Percentiles rank a stretch among this genome's conserved stretches.
Conservation (phyloP, 1,140 invertebrate species). For the Caligus rogercresseyi region DNA sequence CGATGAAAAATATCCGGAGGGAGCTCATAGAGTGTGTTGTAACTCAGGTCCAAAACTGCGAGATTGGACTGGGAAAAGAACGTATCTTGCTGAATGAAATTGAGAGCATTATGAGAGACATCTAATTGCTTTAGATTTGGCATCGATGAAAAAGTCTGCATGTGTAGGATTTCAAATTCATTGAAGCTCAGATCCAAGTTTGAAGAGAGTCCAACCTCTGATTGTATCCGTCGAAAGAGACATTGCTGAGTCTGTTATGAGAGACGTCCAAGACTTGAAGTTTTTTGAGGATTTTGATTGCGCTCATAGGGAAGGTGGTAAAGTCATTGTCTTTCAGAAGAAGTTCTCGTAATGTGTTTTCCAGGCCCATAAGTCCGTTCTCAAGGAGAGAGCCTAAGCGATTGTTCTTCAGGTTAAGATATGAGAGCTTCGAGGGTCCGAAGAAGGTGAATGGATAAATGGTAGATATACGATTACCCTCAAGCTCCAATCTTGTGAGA, state of each 20-base stretch:
- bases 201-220: conserved; percentile 24
- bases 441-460: conserved; percentile 23
- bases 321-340: conserved; percentile 60
- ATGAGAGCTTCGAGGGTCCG: conserved; percentile 21
- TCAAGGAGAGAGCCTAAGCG: conserved; percentile 56
- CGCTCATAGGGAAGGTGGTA: conserved; percentile 50
- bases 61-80: conserved; percentile 27
- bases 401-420: conserved; percentile 34
- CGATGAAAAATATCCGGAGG: conserved; percentile 24
- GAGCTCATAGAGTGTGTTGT: conserved; percentile 26
- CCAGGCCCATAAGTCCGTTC: conserved; percentile 55
- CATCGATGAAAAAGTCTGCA: conserved; percentile 27
- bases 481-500: conserved; percentile 23
- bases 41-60: conserved; percentile 28
- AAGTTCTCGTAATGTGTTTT: conserved; percentile 54
- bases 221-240: conserved; percentile 24
- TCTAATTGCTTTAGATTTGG: conserved; percentile 28
- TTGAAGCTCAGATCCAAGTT: conserved; percentile 27
- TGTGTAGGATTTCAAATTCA: conserved; percentile 24
- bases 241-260: conserved; percentile 53
- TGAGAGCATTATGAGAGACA: conserved; percentile 29
- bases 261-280: conserved; percentile 51
- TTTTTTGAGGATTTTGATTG: conserved; percentile 51
- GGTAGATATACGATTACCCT: conserved; percentile 25
- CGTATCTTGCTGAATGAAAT: conserved; percentile 25